Evolutionary conservation across 2,888 invertebrate species (phyloP), one percentile per base, ranked within the genome.

Genomic region (Odontocolon sp.): DNA sequence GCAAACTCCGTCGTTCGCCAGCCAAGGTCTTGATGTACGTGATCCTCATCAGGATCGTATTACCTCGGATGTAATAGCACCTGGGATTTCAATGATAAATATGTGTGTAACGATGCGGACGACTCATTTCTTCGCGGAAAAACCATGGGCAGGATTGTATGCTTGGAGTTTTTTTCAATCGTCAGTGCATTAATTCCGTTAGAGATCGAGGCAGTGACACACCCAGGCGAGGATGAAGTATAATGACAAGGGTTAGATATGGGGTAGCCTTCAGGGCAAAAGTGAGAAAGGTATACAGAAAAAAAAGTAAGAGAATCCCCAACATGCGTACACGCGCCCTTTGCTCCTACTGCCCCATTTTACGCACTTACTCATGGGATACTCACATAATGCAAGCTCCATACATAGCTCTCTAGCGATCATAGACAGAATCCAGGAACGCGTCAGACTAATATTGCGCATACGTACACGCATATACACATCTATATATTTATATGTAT

Each of bases 141-240:
- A n/a, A n/a, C n/a, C n/a, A n/a, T n/a, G n/a, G 1, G 42, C 54
- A 26, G 6, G n/a, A 3, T 33, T 47, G 47, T 23, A 14, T 11
- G 4, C 45, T 63, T 63, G 26, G n/a, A n/a, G 31, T 54, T 63
- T 75, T 84, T 82, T 83, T 82, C 40, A 9, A 21, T 33, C 78
- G 61, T 67, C 74, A 70, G 70, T 77, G 80, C 84, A 85, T 87
- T 85, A 85, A 85, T 87, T 84, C 81, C 82, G 77, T 83, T 80
- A 76, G 83, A 57, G 50, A 69, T 80, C 82, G 79, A 77, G 67
- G 81, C 67, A 21, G 52, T 73, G 31, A 28, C 38, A 54, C 66
- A 70, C 67, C 70, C 31, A 33, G 50, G n/a, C n/a, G n/a, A n/a
- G n/a, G n/a, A n/a, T 52, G 73, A 50, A 63, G 68, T 68, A 45